Base-by-base conservation (phyloP, 2,113 vertebrate genomes). In the Malurus alboscapulatus region DNA sequence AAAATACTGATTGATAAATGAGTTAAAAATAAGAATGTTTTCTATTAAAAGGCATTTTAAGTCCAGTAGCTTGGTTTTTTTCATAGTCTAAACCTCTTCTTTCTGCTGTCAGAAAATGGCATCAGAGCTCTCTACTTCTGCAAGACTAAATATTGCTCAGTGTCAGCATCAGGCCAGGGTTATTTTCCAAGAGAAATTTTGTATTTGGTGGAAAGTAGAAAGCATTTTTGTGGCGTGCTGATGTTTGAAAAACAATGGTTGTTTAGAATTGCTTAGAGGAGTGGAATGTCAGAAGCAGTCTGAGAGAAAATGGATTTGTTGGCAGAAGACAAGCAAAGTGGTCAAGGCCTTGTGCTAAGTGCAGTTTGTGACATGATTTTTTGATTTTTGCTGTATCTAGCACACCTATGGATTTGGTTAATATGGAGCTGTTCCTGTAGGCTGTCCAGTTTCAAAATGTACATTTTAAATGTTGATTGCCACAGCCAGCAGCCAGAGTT, bases 191-290 rank as follows among this genome's bases (percentile, higher is more conserved):
- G 69, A 84, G 66, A 79, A 89, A 89, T 66, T 73, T 84, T 90
- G 45, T 82, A n/a, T 95, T 94, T 85, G 42, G 25, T 88, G 63
- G 71, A 96, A 95, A 93, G 78, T 85, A 88, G 71, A 92, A 85
- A 96, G 85, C 93, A 95, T 96, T 94, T 91, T 94, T 96, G 94
- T 95, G 96, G 96, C 78, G 67, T 77, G 84, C 68, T 86, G 59
- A 77, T 91, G 91, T 94, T 96, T 89, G 91, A 53, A 91, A 96
- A 96, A 94, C 92, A 95, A 73, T 85, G 78, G 62, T 94, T 93
- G 89, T 96, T 96, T 96, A 93, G 84, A 94, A 90, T 91, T 92
- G 59, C 82, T 96, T 92, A 92, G 95, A 91, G 71, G 55, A 83
- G 59, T 92, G 95, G 95, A 96, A 96, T 94, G 91, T 85, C 63